These are phyloP conservation scores for Drosophila mimetica DNA, from an alignment of 2,888 invertebrate genomes.

Conservation along the genomic window DNA sequence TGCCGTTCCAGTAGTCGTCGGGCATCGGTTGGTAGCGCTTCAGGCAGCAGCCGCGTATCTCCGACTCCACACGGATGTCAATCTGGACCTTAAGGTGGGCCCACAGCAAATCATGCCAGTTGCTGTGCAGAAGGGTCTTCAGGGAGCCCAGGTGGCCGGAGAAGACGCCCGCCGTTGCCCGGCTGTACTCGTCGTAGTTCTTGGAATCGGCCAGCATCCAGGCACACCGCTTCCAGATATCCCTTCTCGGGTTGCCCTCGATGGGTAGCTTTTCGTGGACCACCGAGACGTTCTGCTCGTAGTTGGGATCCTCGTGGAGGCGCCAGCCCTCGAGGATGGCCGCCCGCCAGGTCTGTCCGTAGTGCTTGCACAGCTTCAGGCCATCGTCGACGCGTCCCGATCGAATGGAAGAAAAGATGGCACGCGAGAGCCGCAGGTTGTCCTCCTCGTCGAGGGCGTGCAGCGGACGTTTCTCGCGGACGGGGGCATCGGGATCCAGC, in stretches of 20 bases:
- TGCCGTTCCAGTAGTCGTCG: slow-evolving; percentile 89
- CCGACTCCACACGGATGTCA: slow-evolving; percentile 93
- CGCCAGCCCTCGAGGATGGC: slow-evolving; percentile 96
- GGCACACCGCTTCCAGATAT: slow-evolving; percentile 91
- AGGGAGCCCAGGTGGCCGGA: slow-evolving; percentile 93
- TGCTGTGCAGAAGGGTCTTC: slow-evolving; percentile 89
- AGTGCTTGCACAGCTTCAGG: slow-evolving; percentile 91
- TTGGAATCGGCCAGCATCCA: slow-evolving; percentile 87
- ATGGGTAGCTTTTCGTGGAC: slow-evolving; percentile 85
- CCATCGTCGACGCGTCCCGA: slow-evolving; percentile 95
- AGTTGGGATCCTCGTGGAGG: slow-evolving; percentile 93
- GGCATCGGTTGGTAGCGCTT: slow-evolving; percentile 87
- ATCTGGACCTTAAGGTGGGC: slow-evolving; percentile 92
- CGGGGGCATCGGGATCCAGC: slow-evolving; percentile 95
- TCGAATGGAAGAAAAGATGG: slow-evolving; percentile 89
- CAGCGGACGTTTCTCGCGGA: slow-evolving; percentile 90
- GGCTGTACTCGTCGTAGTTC: slow-evolving; percentile 86
- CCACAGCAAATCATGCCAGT: slow-evolving; percentile 97
- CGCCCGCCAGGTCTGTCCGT: slow-evolving; percentile 96
- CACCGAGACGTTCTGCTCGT: slow-evolving; percentile 83
- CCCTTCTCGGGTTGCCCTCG: slow-evolving; percentile 93
- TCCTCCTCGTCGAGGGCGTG: slow-evolving; percentile 95
- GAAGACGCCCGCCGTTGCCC: slow-evolving; percentile 90
- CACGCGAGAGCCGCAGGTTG: slow-evolving; percentile 87
- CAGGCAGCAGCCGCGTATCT: slow-evolving; percentile 87